Evolutionary conservation across 2,888 invertebrate genomes (phyloP), one percentile per base, ranked within the genome.

Genomic region (Volucella zonaria): DNA sequence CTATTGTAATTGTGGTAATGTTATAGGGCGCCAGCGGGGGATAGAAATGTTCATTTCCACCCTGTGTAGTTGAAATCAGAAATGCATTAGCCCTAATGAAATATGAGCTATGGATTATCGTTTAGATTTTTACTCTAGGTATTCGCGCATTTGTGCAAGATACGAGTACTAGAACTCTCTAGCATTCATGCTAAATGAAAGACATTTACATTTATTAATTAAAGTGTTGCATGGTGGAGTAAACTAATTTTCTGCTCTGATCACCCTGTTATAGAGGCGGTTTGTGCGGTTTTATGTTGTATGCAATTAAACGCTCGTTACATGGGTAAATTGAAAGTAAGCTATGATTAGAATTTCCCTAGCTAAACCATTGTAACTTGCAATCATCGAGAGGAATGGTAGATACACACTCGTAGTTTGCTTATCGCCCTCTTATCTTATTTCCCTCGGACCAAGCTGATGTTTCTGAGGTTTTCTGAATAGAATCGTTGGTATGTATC

Each of bases 31-130:
- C 23, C 38, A 12, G 43, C 15, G 11, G 3, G 51, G 10, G 15
- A 54, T 61, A 31, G 31, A 31, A 31, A 31, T 31, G 67, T 58
- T 62, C 49, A 23, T 10, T 49, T 61, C 40, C 68, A 40, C 40
- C 49, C 75, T 15, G 38, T 38, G 9, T 31, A 31, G 31, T 31
- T 40, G 62, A 38, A 75, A 64, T 76, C 66, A 71, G 71, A 76
- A 76, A 82, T 77, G 71, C 82, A 82, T 82, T 82, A 82, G 71
- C 61, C 38, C 38, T 58, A 71, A 82, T 82, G 76, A 82, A 82
- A 51, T 82, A 82, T 67, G 52, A 61, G 58, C 54, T 40, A 8
- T 74, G 56, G 56, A 14, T 56, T 42, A 40, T 56, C 14, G 61
- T 61, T 81, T 54, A 54, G 49, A 76, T 59, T 82, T 71, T 64